phyloP scores from a whole-genome alignment of 2,797 vertebrate species.

The Centropyge bicolor region DNA sequence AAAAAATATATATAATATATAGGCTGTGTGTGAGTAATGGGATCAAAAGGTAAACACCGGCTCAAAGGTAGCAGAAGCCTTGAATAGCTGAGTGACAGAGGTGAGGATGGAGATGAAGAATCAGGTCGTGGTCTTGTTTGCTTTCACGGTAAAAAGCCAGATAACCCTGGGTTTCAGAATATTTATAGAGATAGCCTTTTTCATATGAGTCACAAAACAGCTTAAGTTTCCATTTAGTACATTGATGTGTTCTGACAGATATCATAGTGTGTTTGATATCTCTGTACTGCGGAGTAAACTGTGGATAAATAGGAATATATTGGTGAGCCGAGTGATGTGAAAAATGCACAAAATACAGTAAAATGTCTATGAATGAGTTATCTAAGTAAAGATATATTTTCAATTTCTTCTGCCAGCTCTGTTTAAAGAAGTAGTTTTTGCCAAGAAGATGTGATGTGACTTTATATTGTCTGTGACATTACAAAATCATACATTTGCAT shows the following conservation, averaged over 20 bases:
- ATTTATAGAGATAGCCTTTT: constrained; percentile 31
- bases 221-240: constrained; percentile 23
- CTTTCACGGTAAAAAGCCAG: constrained; percentile 43
- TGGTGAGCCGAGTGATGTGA: background rate
- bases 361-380: background rate
- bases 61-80: constrained; percentile 23
- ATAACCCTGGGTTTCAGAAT: constrained; percentile 33
- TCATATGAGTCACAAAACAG: constrained; percentile 28
- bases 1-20: constrained; percentile 19
- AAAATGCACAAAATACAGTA: background rate
- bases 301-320: constrained; percentile 5
- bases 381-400: background rate
- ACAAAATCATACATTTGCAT: background rate
- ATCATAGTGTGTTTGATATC: background rate
- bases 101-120: constrained; percentile 35
- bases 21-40: constrained; percentile 37
- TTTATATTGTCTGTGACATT: background rate
- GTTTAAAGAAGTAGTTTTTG: constrained; percentile 16
- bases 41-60: constrained; percentile 49
- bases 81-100: constrained; percentile 24
- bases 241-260: constrained; percentile 42
- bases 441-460: background rate
- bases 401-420: background rate
- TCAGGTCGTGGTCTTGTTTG: constrained; percentile 21
- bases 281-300: background rate